phyloP scores from a whole-genome alignment of 2,797 vertebrate species.

The Fistularia tabacaria region DNA sequence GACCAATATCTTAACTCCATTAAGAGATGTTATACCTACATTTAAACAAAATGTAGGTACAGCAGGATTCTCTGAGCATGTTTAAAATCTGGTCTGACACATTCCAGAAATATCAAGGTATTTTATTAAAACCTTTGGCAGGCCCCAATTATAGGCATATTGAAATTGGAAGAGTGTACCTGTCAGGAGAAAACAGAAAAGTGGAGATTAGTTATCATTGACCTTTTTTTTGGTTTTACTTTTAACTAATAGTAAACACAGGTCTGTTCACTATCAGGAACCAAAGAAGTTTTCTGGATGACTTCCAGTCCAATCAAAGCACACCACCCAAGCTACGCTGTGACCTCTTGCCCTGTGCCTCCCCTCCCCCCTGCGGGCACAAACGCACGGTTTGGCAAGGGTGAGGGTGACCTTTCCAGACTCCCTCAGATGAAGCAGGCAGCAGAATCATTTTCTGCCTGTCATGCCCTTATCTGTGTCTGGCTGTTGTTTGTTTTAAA shows the following conservation, averaged over 20 bases:
- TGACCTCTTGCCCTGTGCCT: constrained; percentile 41
- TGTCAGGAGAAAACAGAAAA: no score
- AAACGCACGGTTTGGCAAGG: constrained; percentile 45
- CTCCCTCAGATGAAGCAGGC: constrained; percentile 61
- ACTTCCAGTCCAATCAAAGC: constrained; percentile 60
- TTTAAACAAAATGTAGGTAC: no score
- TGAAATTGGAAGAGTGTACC: no score
- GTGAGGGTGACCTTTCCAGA: constrained; percentile 61
- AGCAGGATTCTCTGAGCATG: no score
- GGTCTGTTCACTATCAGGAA: constrained; percentile 2
- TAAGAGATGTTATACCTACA: no score
- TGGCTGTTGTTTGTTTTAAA: constrained; percentile 71
- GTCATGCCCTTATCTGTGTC: constrained; percentile 65
- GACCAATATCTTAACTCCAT: no score
- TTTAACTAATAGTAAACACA: no score
- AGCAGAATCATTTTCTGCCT: constrained; percentile 60
- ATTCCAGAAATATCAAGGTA: background rate
- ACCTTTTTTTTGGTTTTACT: no score
- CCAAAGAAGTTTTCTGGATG: constrained; percentile 38
- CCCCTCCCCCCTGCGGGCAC: constrained; percentile 23
- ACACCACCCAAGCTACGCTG: constrained; percentile 29
- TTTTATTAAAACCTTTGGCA: background rate
- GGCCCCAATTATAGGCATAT: background rate
- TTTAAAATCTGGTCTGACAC: no score
- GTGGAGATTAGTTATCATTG: no score